phyloP scores from a whole-genome alignment of 1,140 invertebrate genomes.

The Pseudomyrmex flavicornis region DNA sequence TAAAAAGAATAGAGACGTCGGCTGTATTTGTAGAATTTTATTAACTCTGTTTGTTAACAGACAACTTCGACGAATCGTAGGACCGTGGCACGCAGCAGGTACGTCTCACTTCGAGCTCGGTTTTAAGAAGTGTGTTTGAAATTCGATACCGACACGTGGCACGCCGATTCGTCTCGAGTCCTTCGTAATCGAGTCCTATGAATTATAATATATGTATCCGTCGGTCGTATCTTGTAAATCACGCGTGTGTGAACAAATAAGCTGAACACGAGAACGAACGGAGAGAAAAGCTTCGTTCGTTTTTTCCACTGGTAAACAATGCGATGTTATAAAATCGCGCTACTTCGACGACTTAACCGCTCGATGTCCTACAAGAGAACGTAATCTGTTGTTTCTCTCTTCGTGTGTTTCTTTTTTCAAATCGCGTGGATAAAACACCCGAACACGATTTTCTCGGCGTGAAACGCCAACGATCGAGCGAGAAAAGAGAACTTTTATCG shows the following conservation, averaged over 20 bases:
- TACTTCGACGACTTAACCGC: background rate
- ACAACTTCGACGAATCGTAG: conserved; percentile 42
- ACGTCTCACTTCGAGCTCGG: conserved; percentile 45
- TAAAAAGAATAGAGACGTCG: conserved; percentile 14
- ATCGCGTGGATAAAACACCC: conserved; percentile 29
- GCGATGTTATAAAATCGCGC: background rate
- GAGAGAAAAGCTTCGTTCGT: background rate
- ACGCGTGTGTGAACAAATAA: no score
- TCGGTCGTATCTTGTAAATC: conserved; percentile 12
- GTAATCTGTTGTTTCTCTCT: conserved; percentile 10
- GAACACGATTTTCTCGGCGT: conserved; percentile 13
- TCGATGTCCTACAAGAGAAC: conserved; percentile 37
- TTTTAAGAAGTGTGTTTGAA: conserved; percentile 61
- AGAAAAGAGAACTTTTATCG: conserved; percentile 59
- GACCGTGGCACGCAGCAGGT: conserved; percentile 47
- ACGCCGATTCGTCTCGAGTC: conserved; percentile 37
- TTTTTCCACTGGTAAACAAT: background rate
- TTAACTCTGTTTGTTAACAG: conserved; percentile 29
- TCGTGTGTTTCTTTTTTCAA: conserved; percentile 15
- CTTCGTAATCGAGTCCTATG: conserved; percentile 34
- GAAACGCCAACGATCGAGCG: conserved; percentile 3
- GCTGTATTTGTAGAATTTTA: conserved; percentile 10
- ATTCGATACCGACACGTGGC: conserved; percentile 56
- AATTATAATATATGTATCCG: background rate
- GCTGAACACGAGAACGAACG: no score